Percentiles rank a stretch among this genome's conserved stretches.
Evolutionary conservation across 2,888 invertebrate genomes (phyloP).

Genomic region (Drosophila mettleri): DNA sequence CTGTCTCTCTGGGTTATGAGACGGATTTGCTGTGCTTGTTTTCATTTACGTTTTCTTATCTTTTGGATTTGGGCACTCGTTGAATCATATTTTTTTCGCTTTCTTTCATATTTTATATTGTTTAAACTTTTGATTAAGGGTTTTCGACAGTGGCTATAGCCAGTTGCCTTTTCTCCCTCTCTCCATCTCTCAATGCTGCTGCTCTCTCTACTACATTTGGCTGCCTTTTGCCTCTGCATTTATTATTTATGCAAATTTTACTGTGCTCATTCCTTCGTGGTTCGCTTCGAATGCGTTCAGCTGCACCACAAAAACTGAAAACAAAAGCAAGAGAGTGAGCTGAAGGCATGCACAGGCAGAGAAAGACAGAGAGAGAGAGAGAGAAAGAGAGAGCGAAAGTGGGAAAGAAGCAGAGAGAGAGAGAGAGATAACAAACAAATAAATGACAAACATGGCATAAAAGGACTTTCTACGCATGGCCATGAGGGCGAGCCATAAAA

Average conservation of each 20-base stretch:
- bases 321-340: slow-evolving; percentile 28
- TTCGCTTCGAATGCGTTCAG: slow-evolving; percentile 59
- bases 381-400: background rate
- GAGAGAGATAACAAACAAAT: slow-evolving; percentile 61
- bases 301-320: slow-evolving; percentile 33
- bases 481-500: slow-evolving; percentile 37
- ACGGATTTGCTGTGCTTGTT: slow-evolving; percentile 53
- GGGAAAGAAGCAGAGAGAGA: background rate
- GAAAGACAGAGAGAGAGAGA: background rate
- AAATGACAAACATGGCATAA: slow-evolving; percentile 77
- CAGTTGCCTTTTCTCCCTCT: slow-evolving; percentile 2
- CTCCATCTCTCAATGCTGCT: slow-evolving; percentile 13
- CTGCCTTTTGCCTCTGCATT: slow-evolving; percentile 53
- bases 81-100: slow-evolving; percentile 28
- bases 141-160: slow-evolving; percentile 50
- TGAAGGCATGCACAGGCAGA: slow-evolving; percentile 8
- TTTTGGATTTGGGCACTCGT: slow-evolving; percentile 37
- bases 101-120: slow-evolving; percentile 75
- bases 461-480: slow-evolving; percentile 74
- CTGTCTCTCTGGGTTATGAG: slow-evolving; percentile 43
- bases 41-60: slow-evolving; percentile 43
- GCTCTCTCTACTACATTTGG: slow-evolving; percentile 22
- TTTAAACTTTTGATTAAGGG: slow-evolving; percentile 78
- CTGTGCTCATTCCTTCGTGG: slow-evolving; percentile 35
- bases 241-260: slow-evolving; percentile 76